Evolutionary conservation across 2,888 invertebrate genomes (phyloP).

Genomic region (Latrodectus elegans): DNA sequence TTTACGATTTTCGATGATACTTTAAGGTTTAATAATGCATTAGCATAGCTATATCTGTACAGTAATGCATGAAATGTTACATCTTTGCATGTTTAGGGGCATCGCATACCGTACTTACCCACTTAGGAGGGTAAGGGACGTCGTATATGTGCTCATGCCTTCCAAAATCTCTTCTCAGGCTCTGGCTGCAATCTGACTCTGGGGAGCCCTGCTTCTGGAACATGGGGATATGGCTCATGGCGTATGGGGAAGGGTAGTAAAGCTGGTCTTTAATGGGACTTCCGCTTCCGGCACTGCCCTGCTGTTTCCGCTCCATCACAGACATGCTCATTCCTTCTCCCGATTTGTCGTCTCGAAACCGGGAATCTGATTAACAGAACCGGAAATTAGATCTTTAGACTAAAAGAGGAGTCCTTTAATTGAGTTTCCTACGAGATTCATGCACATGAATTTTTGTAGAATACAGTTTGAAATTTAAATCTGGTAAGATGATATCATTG

Average conservation of each 20-base stretch:
- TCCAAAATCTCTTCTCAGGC: constrained; percentile 65
- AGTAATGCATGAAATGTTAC: too few relatives aligned
- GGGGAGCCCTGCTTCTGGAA: constrained; percentile 67
- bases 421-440: background rate
- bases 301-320: constrained; percentile 67
- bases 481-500: too few relatives aligned
- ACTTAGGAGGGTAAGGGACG: constrained; percentile 71
- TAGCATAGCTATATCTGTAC: too few relatives aligned
- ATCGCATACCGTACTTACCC: constrained; percentile 61
- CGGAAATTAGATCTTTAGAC: background rate
- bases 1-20: too few relatives aligned
- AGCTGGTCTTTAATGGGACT: constrained; percentile 69
- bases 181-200: constrained; percentile 63
- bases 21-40: too few relatives aligned
- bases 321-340: constrained; percentile 69
- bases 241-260: constrained; percentile 70
- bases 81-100: too few relatives aligned
- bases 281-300: constrained; percentile 68
- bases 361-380: constrained; percentile 53
- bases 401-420: background rate
- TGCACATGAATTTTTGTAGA: too few relatives aligned
- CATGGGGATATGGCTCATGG: constrained; percentile 69
- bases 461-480: too few relatives aligned
- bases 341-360: constrained; percentile 65
- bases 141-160: constrained; percentile 70